Evolutionary conservation across 2,113 vertebrate species (phyloP), one percentile per base, ranked within the genome.

Genomic region (Phodopus roborovskii): DNA sequence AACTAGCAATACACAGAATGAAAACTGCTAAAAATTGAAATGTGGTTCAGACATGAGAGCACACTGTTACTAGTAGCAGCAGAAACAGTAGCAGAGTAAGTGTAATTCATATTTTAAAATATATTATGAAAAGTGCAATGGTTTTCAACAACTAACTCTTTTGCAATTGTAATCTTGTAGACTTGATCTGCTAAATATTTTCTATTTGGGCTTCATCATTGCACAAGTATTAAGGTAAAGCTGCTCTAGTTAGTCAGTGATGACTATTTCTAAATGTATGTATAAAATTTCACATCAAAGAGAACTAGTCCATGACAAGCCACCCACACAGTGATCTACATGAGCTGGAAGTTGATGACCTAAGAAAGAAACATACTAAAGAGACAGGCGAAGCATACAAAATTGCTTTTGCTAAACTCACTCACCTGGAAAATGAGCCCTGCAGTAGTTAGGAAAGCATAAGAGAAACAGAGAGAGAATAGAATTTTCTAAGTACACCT

Each of bases 71-170:
- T 95, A 87, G 62, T 48, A 36, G 3, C 0, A 77, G 22, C 30
- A 87, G 39, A 96, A 98, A 70, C 1, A 96, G 39, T n/a, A 71
- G 9, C 20, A 89, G 95, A 94, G 2, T 0, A 90, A n/a, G 2
- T 11, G 85, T 70, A 71, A 16, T 22, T 62, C 92, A 86, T 17
- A 87, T 26, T 60, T 3, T 36, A 95, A 73, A 11, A 75, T 1
- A 4, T 53, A 74, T 85, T 50, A 82, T 58, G 64, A 17, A 53
- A 73, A 56, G 3, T 1, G 1, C 66, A 62, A 0, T 15, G 22
- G 48, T 91, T 85, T 74, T n/a, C 81, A 68, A n/a, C 9, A 39
- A 50, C 30, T 50, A 88, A 53, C 0, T 1, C 24, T 83, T 91
- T 88, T 66, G 90, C 77, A 91, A 94, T 45, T 26, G 17, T 74